These are phyloP conservation scores for Habroteleia sp. DNA, from an alignment of 2,888 invertebrate genomes.

Conservation along the genomic window DNA sequence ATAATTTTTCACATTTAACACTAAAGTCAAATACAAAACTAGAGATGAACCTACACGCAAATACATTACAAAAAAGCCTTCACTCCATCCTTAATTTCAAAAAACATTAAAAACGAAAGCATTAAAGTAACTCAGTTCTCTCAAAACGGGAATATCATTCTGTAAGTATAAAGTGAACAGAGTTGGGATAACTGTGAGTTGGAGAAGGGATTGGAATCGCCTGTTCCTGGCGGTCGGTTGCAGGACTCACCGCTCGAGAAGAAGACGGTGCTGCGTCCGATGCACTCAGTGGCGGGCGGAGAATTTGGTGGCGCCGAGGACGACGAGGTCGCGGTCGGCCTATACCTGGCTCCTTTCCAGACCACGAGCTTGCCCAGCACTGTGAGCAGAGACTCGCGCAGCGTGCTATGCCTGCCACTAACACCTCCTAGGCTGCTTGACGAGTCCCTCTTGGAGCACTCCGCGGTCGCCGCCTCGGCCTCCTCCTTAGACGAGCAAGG, in stretches of 20 bases:
- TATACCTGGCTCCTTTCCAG: slow-evolving; percentile 82
- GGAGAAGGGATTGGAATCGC: too few relatives aligned
- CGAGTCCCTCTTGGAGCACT: slow-evolving; percentile 77
- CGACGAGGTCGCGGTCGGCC: slow-evolving; percentile 77
- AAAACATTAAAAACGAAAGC: too few relatives aligned
- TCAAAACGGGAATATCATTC: too few relatives aligned
- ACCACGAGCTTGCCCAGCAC: slow-evolving; percentile 85
- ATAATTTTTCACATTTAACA: too few relatives aligned
- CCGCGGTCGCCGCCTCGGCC: slow-evolving; percentile 70
- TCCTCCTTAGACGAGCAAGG: slow-evolving; percentile 58
- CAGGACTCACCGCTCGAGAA: slow-evolving; percentile 78
- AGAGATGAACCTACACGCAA: too few relatives aligned
- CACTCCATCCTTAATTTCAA: too few relatives aligned
- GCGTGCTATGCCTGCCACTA: slow-evolving; percentile 80
- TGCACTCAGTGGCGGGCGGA: slow-evolving; percentile 82
- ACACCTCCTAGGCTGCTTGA: slow-evolving; percentile 78
- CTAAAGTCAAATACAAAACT: too few relatives aligned
- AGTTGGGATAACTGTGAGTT: too few relatives aligned
- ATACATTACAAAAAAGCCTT: too few relatives aligned
- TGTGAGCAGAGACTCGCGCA: slow-evolving; percentile 86
- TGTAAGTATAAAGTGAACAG: too few relatives aligned
- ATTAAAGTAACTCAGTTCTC: too few relatives aligned
- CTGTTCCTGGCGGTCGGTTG: background rate
- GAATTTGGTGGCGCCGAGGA: slow-evolving; percentile 79
- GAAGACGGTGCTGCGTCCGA: slow-evolving; percentile 82